A percentile compares a stretch with the other conserved stretches of the same genome.
Conservation (phyloP, 2,888 invertebrate genomes). For the Endotricha flammealis region DNA sequence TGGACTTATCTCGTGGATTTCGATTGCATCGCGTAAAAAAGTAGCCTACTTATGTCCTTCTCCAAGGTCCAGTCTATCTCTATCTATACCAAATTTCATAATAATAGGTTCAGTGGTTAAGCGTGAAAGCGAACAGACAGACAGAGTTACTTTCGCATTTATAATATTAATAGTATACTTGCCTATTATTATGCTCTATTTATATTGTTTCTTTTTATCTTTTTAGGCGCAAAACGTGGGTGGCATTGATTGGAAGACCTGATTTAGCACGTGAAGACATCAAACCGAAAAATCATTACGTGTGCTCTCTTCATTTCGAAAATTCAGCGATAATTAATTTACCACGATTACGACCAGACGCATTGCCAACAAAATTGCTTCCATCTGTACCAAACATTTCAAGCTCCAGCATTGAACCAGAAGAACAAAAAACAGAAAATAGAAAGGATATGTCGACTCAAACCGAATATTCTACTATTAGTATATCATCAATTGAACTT, state of each 20-base stretch:
- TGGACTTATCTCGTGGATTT: too few relatives aligned
- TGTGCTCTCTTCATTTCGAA: constrained; percentile 10
- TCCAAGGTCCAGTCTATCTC: too few relatives aligned
- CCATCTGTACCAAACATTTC: background rate
- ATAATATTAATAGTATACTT: background rate
- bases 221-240: constrained; percentile 10
- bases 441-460: constrained; percentile 6
- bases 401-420: background rate
- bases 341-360: background rate
- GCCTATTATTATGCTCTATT: background rate
- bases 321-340: constrained; percentile 1
- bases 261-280: constrained; percentile 1
- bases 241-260: constrained; percentile 5
- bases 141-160: too few relatives aligned
- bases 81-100: too few relatives aligned
- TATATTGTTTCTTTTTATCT: background rate
- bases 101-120: background rate
- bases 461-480: constrained; percentile 11
- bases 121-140: background rate
- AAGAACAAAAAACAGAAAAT: background rate
- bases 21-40: too few relatives aligned
- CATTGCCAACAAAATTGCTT: background rate
- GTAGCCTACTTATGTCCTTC: too few relatives aligned
- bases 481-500: constrained; percentile 1
- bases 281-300: constrained; percentile 6